A percentile compares a stretch with the other conserved stretches of the same genome.
These are phyloP conservation scores for Chelonus insularis DNA, from an alignment of 1,140 invertebrate genomes.

Conservation along the genomic window DNA sequence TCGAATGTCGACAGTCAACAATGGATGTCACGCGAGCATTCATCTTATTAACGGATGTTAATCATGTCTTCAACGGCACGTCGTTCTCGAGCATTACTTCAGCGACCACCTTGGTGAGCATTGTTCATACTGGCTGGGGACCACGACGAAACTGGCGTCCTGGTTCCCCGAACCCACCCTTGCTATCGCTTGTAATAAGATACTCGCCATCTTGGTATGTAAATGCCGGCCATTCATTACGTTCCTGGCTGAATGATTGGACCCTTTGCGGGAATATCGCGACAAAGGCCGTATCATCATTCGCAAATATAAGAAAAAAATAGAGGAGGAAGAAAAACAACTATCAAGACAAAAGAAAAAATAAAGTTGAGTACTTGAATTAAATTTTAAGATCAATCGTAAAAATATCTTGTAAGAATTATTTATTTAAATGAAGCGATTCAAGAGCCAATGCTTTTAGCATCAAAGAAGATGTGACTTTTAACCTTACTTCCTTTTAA, in stretches of 20 bases:
- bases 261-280: slow-evolving; percentile 52
- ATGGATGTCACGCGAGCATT: slow-evolving; percentile 53
- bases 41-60: slow-evolving; percentile 62
- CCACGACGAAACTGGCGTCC: slow-evolving; percentile 29
- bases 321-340: slow-evolving; percentile 11
- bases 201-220: slow-evolving; percentile 61
- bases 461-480: no score
- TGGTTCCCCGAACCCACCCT: slow-evolving; percentile 10
- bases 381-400: no score
- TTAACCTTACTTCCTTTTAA: no score
- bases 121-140: slow-evolving; percentile 39
- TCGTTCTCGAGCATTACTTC: slow-evolving; percentile 51
- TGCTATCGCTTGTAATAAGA: slow-evolving; percentile 55
- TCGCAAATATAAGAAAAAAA: slow-evolving; percentile 29
- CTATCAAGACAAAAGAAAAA: no score
- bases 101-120: slow-evolving; percentile 57
- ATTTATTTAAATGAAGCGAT: no score
- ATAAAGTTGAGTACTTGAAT: neutral
- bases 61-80: slow-evolving; percentile 60
- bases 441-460: no score
- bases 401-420: no score
- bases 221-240: slow-evolving; percentile 61
- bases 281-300: slow-evolving; percentile 48
- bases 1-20: slow-evolving; percentile 39
- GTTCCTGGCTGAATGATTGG: slow-evolving; percentile 57